These are phyloP conservation scores for Priocnemis perturbator DNA, from an alignment of 2,888 invertebrate genomes.

Conservation along the genomic window DNA sequence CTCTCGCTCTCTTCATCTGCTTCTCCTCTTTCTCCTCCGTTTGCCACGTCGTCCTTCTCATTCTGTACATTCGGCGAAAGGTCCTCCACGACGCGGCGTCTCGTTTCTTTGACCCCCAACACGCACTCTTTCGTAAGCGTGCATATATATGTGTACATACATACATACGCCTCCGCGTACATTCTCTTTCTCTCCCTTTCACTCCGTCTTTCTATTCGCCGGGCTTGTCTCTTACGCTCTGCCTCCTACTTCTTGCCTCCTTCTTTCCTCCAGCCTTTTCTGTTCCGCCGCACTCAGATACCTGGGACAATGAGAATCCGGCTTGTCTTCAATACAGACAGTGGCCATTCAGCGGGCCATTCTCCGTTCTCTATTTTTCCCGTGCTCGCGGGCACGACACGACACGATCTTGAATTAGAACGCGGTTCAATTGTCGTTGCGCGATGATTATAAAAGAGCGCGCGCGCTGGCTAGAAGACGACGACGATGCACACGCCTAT, in stretches of 20 bases:
- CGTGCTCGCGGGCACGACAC: no score
- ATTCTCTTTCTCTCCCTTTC: not conserved
- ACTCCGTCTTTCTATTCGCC: not conserved
- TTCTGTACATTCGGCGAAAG: not conserved
- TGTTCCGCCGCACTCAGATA: no score
- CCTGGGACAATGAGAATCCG: conserved; percentile 34
- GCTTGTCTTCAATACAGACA: conserved; percentile 10
- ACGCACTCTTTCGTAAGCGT: not conserved
- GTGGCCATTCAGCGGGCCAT: conserved; percentile 6
- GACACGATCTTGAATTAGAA: no score
- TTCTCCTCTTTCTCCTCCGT: conserved; percentile 7
- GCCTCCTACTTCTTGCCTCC: conserved; percentile 17
- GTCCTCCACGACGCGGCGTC: not conserved
- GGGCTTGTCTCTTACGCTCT: not conserved
- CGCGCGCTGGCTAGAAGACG: no score
- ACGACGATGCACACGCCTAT: no score
- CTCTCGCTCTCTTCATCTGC: conserved; percentile 13
- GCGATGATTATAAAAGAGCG: no score
- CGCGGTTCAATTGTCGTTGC: no score
- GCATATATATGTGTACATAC: no score
- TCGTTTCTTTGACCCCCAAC: not conserved
- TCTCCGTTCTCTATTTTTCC: no score
- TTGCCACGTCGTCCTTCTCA: conserved; percentile 15
- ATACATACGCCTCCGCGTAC: no score
- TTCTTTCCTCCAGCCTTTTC: not conserved